A percentile compares a stretch with the other conserved stretches of the same genome.
phyloP scores from a whole-genome alignment of 2,113 vertebrate species.

The Arenaria interpres region DNA sequence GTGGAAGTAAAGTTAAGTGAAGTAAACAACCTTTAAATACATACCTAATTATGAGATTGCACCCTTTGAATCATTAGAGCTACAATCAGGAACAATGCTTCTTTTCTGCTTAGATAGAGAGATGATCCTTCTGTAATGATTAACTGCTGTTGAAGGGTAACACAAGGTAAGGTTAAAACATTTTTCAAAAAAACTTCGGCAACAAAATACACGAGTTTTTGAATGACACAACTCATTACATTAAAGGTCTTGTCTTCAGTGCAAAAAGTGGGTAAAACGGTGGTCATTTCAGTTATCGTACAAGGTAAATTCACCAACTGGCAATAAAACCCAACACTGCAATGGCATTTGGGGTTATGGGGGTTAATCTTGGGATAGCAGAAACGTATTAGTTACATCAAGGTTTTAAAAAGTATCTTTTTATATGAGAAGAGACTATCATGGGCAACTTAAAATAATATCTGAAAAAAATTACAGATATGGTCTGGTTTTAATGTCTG shows the following conservation, averaged over 20 bases:
- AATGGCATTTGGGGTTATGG: neutral
- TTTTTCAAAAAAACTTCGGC: constrained; percentile 24
- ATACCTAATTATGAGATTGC: constrained; percentile 18
- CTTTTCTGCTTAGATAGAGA: constrained; percentile 50
- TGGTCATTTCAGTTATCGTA: neutral
- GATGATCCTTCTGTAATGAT: constrained; percentile 27
- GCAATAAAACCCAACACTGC: neutral
- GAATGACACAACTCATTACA: neutral
- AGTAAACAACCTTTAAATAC: constrained; percentile 46
- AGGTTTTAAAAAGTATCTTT: neutral
- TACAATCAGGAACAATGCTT: constrained; percentile 39
- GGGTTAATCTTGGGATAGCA: neutral
- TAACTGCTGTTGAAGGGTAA: constrained; percentile 50
- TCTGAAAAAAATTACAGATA: neutral
- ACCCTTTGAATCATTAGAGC: constrained; percentile 45
- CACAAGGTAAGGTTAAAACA: constrained; percentile 54
- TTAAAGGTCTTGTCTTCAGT: neutral
- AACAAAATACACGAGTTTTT: constrained; percentile 8
- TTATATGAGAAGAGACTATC: neutral
- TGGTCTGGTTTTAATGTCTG: neutral
- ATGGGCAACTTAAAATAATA: neutral
- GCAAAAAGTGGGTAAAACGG: neutral
- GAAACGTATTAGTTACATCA: neutral
- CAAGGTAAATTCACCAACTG: neutral
- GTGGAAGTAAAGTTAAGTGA: neutral